Evolutionary conservation across 2,113 vertebrate genomes (phyloP).

Genomic region (Paramisgurnus dabryanus): DNA sequence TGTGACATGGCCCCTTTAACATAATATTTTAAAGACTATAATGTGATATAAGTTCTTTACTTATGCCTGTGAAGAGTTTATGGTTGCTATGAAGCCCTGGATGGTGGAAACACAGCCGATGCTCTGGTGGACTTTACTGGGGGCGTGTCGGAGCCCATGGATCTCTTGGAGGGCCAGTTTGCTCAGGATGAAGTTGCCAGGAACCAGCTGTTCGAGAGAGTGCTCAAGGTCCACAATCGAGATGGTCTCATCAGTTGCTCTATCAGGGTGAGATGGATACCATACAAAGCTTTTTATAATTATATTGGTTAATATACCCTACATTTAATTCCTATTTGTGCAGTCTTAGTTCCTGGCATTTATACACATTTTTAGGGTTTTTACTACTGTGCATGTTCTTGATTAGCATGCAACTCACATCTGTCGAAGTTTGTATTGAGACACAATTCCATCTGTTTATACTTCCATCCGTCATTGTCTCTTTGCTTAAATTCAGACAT

Average conservation of each 20-base stretch:
- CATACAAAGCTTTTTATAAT: not conserved
- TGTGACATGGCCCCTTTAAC: no score
- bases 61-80: slow-evolving; percentile 72
- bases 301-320: no score
- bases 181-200: slow-evolving; percentile 75
- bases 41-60: not conserved
- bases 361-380: not conserved
- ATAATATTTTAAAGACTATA: not conserved
- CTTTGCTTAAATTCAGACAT: not conserved
- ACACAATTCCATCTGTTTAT: not conserved
- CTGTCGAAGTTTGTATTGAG: not conserved
- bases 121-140: slow-evolving; percentile 95
- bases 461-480: no score
- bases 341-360: no score
- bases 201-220: slow-evolving; percentile 85
- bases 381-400: not conserved
- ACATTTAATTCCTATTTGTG: no score
- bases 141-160: slow-evolving; percentile 86
- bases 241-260: slow-evolving; percentile 96
- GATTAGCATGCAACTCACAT: not conserved
- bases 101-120: slow-evolving; percentile 95
- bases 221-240: slow-evolving; percentile 89
- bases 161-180: slow-evolving; percentile 80
- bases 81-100: slow-evolving; percentile 91
- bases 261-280: slow-evolving; percentile 82